Evolutionary conservation across 2,888 invertebrate species (phyloP).

Genomic region (Lepeophtheirus nordmannii): DNA sequence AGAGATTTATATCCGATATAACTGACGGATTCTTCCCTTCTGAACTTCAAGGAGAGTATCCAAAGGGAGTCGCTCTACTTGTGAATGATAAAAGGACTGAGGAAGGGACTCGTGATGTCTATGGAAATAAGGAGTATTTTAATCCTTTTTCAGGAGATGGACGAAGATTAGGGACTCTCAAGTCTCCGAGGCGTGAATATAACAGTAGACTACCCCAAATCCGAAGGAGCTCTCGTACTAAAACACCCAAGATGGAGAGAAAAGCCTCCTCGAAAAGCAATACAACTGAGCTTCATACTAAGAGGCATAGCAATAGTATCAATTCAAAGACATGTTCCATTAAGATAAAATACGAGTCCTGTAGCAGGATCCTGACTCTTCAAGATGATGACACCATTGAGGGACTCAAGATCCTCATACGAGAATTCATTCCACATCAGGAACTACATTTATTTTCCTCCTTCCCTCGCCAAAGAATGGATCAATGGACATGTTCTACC

Average conservation of each 20-base stretch:
- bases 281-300: not conserved
- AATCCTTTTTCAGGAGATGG: not conserved
- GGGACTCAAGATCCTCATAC: not conserved
- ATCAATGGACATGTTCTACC: not conserved
- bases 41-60: constrained; percentile 18
- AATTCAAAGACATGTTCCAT: too few species aligned
- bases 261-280: not conserved
- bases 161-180: not conserved
- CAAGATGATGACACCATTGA: not conserved
- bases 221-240: not conserved
- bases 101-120: not conserved
- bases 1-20: constrained; percentile 11
- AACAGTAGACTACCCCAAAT: not conserved
- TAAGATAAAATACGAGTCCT: too few species aligned
- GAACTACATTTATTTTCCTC: not conserved
- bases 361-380: not conserved
- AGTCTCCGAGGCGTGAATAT: not conserved
- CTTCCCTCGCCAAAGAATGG: not conserved
- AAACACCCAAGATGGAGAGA: not conserved
- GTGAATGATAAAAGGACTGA: not conserved
- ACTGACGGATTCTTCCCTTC: constrained; percentile 19
- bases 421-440: not conserved
- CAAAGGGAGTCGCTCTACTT: constrained; percentile 7
- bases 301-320: not conserved
- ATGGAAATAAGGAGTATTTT: not conserved